A percentile compares a stretch with the other conserved stretches of the same genome.
Evolutionary conservation across 1,140 invertebrate genomes (phyloP).

Genomic region (Atta texana): DNA sequence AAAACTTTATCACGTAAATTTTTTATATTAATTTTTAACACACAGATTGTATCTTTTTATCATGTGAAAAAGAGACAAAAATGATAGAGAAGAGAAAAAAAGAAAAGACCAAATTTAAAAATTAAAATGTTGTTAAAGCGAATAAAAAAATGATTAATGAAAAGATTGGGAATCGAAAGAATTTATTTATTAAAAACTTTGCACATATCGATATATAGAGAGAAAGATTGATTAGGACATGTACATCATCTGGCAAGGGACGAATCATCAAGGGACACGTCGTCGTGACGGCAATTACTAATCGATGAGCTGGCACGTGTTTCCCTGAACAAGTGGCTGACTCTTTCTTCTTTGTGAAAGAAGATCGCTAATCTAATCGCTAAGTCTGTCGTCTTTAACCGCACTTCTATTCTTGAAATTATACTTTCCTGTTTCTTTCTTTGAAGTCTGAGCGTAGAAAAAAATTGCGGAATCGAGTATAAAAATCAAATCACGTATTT

Average conservation of each 20-base stretch:
- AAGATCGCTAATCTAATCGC: constrained; percentile 5
- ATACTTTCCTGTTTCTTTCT: background rate
- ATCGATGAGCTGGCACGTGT: constrained; percentile 48
- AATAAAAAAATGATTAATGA: background rate
- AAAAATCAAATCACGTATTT: background rate
- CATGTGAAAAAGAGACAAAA: background rate
- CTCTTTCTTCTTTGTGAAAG: background rate
- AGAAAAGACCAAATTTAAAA: background rate
- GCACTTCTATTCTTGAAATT: background rate
- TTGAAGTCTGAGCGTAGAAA: background rate
- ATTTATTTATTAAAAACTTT: background rate
- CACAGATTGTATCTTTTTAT: background rate
- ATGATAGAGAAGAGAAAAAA: too few species aligned
- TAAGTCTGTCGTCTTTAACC: background rate
- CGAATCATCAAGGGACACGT: constrained; percentile 27
- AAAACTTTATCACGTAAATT: background rate
- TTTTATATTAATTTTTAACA: background rate
- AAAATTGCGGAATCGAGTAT: background rate
- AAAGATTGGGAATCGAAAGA: background rate
- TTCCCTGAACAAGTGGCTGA: constrained; percentile 26
- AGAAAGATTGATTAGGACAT: background rate
- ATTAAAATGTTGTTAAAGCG: constrained; percentile 7
- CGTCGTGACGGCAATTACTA: constrained; percentile 36
- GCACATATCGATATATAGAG: background rate
- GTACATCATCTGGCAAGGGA: background rate